Evolutionary conservation across 2,113 vertebrate genomes (phyloP).

Genomic region (Hemichromis elongatus): DNA sequence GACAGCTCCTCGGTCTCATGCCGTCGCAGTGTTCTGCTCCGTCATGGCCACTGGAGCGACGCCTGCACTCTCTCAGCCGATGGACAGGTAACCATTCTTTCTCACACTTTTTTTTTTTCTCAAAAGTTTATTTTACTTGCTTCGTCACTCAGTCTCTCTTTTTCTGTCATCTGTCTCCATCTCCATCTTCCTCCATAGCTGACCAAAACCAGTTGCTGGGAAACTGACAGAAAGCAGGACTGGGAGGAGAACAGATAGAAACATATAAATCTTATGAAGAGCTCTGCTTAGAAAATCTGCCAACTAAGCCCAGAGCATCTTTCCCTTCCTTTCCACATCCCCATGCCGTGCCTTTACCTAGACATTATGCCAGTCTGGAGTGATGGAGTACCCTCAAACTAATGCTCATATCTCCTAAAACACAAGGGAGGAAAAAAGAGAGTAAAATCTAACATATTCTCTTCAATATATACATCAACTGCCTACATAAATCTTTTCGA

Average conservation of each 20-base stretch:
- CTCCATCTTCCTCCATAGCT: constrained; percentile 15
- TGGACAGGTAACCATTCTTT: constrained; percentile 54
- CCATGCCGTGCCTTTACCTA: constrained; percentile 20
- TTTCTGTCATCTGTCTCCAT: constrained; percentile 39
- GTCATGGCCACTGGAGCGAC: constrained; percentile 70
- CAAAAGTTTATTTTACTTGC: constrained; percentile 52
- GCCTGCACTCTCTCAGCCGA: constrained; percentile 56
- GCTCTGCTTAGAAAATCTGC: constrained; percentile 49
- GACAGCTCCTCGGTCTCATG: constrained; percentile 64
- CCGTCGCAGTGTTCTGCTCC: constrained; percentile 58
- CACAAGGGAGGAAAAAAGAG: neutral
- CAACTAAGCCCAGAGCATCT: constrained; percentile 34
- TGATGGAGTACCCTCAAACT: neutral
- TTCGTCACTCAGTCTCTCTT: neutral
- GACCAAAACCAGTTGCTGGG: constrained; percentile 40
- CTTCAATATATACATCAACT: constrained; percentile 40
- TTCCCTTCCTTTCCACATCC: constrained; percentile 6
- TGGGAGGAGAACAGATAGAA: constrained; percentile 11
- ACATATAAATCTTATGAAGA: constrained; percentile 35
- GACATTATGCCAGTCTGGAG: constrained; percentile 3
- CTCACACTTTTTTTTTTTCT: constrained; percentile 12
- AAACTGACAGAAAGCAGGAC: constrained; percentile 4
- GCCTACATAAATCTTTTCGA: constrained; percentile 20
- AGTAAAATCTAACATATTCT: constrained; percentile 6
- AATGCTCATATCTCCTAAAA: constrained; percentile 20